Evolutionary conservation across 2,888 invertebrate species (phyloP), one percentile per base, ranked within the genome.

Genomic region (Drosophila paramelanica): DNA sequence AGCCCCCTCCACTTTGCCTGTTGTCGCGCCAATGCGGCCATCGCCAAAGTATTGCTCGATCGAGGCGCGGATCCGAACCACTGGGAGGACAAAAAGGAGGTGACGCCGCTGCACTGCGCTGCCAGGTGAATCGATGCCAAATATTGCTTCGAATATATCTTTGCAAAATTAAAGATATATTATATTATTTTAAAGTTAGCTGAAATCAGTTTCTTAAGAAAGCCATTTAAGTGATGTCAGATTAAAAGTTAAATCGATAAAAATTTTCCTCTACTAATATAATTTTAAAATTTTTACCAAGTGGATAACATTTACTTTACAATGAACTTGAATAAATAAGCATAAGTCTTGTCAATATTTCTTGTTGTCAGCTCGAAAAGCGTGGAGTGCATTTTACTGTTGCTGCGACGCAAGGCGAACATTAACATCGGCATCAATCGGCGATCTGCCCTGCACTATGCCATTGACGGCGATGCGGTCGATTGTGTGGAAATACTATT

Each of bases 391-490:
- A 92, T 93, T 38, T 93, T 95, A 92, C 92, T 95, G 78, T 91
- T 98, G 71, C 92, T 97, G 62, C 94, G 94, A 67, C 93, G 95
- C 64, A 96, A 96, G 1, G 97, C 97, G n/a, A 95, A 96, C 81
- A 95, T 96, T n/a, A 95, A 96, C 85, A 95, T 96, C 7, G 96
- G 96, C 13, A 93, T 94, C 51, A 93, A 92, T 57, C 94, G 94
- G 58, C 94, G 94, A 73, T 96, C 96, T 42, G 96, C 98, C 0
- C 92, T 98, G 69, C 97, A 97, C 91, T 97, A 96, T 90, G 98
- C 98, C 0, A 96, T 97, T 55, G 94, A 96, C 77, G 96, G 95
- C 86, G 94, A 95, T 87, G 95, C 95, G 11, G 93, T 94, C 59
- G 95, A 96, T 73, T 97, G 97, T 82, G 96, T 96, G 2, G 94